Conservation (phyloP, 2,113 vertebrate species). For the Gadus macrocephalus region DNA sequence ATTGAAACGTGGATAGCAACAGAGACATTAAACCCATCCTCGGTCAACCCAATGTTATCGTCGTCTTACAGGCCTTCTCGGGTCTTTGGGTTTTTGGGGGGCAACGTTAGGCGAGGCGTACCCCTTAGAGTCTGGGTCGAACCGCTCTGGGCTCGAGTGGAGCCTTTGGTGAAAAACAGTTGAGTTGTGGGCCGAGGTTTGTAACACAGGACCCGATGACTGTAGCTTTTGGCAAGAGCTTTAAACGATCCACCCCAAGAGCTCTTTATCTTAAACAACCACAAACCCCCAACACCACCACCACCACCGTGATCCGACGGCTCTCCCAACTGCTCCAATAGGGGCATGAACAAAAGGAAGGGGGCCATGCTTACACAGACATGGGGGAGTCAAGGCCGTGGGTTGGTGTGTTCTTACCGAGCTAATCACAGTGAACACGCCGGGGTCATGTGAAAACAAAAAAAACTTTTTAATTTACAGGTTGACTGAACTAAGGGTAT, state of each 20-base stretch:
- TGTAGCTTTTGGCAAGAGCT: slow-evolving; percentile 54
- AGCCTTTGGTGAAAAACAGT: slow-evolving; percentile 57
- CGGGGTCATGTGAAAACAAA: slow-evolving; percentile 44
- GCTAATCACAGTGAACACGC: slow-evolving; percentile 45
- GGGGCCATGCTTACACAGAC: slow-evolving; percentile 24
- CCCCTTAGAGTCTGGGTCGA: slow-evolving; percentile 35
- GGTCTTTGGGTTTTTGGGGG: slow-evolving; percentile 21
- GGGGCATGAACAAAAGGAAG: slow-evolving; percentile 25
- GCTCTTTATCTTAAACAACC: slow-evolving; percentile 56
- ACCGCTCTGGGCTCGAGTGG: slow-evolving; percentile 44
- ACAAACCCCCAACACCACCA: slow-evolving; percentile 43
- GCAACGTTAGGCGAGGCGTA: slow-evolving; percentile 30
- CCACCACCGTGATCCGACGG: slow-evolving; percentile 22
- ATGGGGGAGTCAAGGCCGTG: slow-evolving; percentile 55
- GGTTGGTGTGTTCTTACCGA: slow-evolving; percentile 38
- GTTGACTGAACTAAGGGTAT: slow-evolving; percentile 17
- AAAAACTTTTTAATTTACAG: slow-evolving; percentile 28
- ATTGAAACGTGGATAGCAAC: slow-evolving; percentile 16
- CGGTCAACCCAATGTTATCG: slow-evolving; percentile 38
- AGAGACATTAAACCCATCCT: slow-evolving; percentile 23
- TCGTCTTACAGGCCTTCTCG: slow-evolving; percentile 33
- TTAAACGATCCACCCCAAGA: slow-evolving; percentile 41
- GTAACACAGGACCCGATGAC: slow-evolving; percentile 39
- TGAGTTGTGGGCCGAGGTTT: slow-evolving; percentile 27
- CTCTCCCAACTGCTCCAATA: slow-evolving; percentile 44